Conservation (phyloP, 2,113 vertebrate genomes). For the Alosa alosa region DNA sequence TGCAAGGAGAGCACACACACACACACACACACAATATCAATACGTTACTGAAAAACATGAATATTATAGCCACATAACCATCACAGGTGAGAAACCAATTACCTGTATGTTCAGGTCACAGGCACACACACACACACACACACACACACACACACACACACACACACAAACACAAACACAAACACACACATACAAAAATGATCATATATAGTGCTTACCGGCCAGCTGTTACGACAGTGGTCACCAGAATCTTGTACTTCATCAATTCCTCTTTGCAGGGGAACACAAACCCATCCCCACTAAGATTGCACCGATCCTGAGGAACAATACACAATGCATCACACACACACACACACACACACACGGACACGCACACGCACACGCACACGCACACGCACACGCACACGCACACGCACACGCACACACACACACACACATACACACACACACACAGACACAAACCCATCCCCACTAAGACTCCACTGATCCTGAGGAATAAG, state of each 20-base stretch:
- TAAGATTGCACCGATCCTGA: conserved; percentile 83
- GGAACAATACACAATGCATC: background rate
- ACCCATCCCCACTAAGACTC: conserved; percentile 77
- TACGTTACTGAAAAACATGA: too few species aligned
- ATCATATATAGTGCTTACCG: conserved; percentile 68
- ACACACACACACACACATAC: too few species aligned
- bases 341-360: background rate
- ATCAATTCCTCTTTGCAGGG: conserved; percentile 75
- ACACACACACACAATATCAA: too few species aligned
- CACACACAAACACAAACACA: background rate
- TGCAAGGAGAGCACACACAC: conserved; percentile 56
- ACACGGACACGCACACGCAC: background rate
- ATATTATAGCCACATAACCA: too few species aligned
- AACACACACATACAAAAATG: background rate
- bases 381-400: background rate
- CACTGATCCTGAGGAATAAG: conserved; percentile 66
- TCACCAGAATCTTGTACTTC: conserved; percentile 78
- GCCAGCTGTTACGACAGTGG: conserved; percentile 86
- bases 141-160: background rate
- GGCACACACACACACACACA: background rate
- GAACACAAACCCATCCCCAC: conserved; percentile 66
- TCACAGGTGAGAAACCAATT: too few species aligned
- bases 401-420: background rate
- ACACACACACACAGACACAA: conserved; percentile 49
- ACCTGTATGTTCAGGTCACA: too few species aligned